Base-by-base conservation (phyloP, 2,113 vertebrate genomes). In the Sakesphorus luctuosus region DNA sequence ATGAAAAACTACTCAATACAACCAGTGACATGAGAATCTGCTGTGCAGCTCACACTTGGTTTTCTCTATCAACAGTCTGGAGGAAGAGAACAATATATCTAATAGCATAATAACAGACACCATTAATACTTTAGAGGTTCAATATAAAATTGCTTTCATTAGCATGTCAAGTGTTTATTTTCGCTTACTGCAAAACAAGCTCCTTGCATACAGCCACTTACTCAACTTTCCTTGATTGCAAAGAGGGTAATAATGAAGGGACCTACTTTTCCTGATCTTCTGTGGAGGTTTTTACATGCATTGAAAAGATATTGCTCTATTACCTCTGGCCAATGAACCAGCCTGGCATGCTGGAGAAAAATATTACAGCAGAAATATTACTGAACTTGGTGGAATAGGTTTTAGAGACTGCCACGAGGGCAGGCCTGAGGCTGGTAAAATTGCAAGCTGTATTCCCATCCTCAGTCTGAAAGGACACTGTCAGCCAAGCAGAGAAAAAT, bases 111-210 rank as follows among this genome's bases (percentile, higher is more conserved):
- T 86, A 96, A 94, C 93, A 92, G 79, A 73, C 55, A 90, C 84
- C 50, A 87, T 92, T 95, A 96, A 97, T 97, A 96, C 91, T 97
- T 97, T 5, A 89, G 95, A 84, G 67, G 49, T 93, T 63, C 14
- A 19, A 31, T 56, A 67, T n/a, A 81, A 61, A 83, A 74, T 58
- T 87, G 63, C 74, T 96, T 97, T 95, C 93, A 90, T 97, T 95
- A 95, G 76, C 77, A 95, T 59, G 69, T 76, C 67, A 94, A 92
- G 72, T 71, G 71, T 67, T 94, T 97, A 94, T 95, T 96, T 95
- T 65, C 16, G 82, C 67, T 94, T 96, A 79, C 53, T 97, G 71
- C 93, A 93, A 94, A 96, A 91, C 50, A 94, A 97, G 20, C 78
- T 78, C 75, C 63, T 82, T 65, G 53, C 61, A 62, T 1, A 66